These are phyloP conservation scores for Drosophila kanapiae DNA, from an alignment of 1,140 invertebrate genomes.

Conservation along the genomic window DNA sequence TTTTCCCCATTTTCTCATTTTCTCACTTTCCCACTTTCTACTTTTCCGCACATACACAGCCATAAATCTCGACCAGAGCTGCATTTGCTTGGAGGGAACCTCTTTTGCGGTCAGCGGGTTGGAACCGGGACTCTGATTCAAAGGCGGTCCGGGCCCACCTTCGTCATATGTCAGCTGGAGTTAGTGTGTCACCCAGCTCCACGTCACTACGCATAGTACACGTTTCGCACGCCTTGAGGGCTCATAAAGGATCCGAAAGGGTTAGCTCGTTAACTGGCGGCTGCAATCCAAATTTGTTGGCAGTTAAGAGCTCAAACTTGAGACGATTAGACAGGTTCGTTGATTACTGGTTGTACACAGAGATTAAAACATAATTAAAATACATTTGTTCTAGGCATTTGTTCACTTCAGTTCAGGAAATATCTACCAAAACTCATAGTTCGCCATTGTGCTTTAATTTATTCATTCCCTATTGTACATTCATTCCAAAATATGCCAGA, in stretches of 20 bases:
- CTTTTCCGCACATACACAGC: not conserved
- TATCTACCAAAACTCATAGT: too few relatives aligned
- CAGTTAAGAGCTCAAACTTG: conserved; percentile 18
- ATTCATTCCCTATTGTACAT: too few relatives aligned
- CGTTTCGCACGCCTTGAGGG: not conserved
- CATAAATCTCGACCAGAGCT: conserved; percentile 62
- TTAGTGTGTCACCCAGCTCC: conserved; percentile 26
- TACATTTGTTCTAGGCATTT: too few relatives aligned
- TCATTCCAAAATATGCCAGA: not conserved
- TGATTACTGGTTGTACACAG: conserved; percentile 1
- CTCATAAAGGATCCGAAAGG: conserved; percentile 14
- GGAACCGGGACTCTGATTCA: conserved; percentile 34
- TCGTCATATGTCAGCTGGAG: conserved; percentile 50
- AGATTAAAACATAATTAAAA: not conserved
- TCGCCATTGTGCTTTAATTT: not conserved
- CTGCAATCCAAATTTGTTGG: conserved; percentile 22
- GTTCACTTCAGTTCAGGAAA: too few relatives aligned
- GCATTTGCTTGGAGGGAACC: conserved; percentile 16
- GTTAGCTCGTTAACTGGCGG: conserved; percentile 10
- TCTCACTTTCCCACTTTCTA: conserved; percentile 1
- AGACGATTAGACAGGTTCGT: conserved; percentile 15
- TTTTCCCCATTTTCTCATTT: conserved; percentile 14
- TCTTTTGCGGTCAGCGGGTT: conserved; percentile 59
- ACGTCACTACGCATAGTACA: conserved; percentile 19
- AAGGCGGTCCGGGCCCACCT: conserved; percentile 25